Evolutionary conservation across 1,140 invertebrate genomes (phyloP).

Genomic region (Tenebrio molitor): DNA sequence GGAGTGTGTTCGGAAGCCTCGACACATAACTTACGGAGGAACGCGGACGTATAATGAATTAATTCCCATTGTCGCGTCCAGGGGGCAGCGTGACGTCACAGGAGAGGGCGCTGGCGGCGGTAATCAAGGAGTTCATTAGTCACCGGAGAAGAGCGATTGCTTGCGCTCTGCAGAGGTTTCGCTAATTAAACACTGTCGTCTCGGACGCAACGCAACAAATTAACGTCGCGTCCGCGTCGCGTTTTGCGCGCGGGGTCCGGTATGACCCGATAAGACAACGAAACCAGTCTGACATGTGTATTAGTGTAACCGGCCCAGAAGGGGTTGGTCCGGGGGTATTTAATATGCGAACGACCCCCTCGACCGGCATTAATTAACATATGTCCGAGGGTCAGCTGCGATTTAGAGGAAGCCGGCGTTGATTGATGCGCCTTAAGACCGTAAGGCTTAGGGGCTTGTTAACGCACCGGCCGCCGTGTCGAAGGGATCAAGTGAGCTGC

Average conservation of each 20-base stretch:
- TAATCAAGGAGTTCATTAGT: conserved; percentile 54
- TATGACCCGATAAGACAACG: no score
- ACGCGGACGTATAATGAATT: conserved; percentile 50
- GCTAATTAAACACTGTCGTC: conserved; percentile 44
- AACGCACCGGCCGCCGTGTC: conserved; percentile 21
- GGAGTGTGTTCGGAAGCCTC: conserved; percentile 31
- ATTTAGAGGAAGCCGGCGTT: conserved; percentile 42
- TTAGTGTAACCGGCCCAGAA: conserved; percentile 16
- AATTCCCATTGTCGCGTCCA: conserved; percentile 51
- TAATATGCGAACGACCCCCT: conserved; percentile 34
- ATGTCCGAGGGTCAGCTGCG: conserved; percentile 46
- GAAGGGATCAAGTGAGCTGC: conserved; percentile 43
- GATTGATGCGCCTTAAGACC: conserved; percentile 44
- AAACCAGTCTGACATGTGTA: conserved; percentile 8
- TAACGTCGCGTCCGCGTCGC: neutral
- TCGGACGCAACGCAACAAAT: conserved; percentile 16
- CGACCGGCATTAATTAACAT: conserved; percentile 40
- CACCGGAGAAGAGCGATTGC: conserved; percentile 50
- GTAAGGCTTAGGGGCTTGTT: conserved; percentile 36
- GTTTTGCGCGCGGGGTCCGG: no score
- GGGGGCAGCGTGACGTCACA: conserved; percentile 41
- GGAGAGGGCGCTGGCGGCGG: conserved; percentile 40
- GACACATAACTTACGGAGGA: conserved; percentile 50
- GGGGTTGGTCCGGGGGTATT: conserved; percentile 31
- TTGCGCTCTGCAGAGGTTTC: conserved; percentile 43